Percentiles rank a stretch among this genome's conserved stretches.
Conservation (phyloP, 37 sponge, comb jelly and placozoan species). For the Petrosia ficiformis region DNA sequence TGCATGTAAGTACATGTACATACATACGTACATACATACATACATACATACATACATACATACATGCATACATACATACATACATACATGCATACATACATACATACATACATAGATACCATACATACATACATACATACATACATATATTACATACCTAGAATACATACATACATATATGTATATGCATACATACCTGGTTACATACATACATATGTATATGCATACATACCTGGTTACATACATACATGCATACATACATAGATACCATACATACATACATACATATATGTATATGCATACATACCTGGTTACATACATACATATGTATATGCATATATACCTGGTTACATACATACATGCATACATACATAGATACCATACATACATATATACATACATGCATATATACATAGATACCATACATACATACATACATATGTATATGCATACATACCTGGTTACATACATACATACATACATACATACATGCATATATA, state of each 20-base stretch:
- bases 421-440: slow-evolving; percentile 39
- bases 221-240: slow-evolving; percentile 60
- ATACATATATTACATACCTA: too few species aligned
- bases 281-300: too few species aligned
- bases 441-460: slow-evolving; percentile 43
- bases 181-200: too few species aligned
- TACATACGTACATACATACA: not conserved
- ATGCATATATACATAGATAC: too few species aligned
- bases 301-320: not conserved
- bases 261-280: not conserved
- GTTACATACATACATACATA: not conserved
- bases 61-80: not conserved
- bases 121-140: slow-evolving; percentile 48
- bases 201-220: not conserved
- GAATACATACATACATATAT: not conserved
- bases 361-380: slow-evolving; percentile 31
- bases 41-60: slow-evolving; percentile 30
- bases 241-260: too few species aligned
- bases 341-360: not conserved
- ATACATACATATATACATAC: not conserved
- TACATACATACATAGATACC: not conserved
- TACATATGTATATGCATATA: too few species aligned
- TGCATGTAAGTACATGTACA: too few species aligned
- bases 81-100: too few species aligned
- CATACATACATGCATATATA: too few species aligned